Base-by-base conservation (phyloP, 2,888 invertebrate genomes). In the Heliconius charithonia region DNA sequence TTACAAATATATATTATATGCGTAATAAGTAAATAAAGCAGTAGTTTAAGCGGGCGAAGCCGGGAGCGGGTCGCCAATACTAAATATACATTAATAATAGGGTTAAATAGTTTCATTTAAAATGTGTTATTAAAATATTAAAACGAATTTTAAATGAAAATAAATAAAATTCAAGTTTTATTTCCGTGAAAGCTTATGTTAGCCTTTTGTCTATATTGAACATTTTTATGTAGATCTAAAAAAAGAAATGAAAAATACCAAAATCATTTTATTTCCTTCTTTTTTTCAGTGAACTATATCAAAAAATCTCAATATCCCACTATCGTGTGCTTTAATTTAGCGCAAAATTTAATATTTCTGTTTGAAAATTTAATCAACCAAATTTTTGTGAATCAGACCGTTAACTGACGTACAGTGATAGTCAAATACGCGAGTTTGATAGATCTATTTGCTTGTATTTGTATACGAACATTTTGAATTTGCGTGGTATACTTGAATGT, bases 321-420 rank as follows among this genome's bases (percentile, higher is more conserved):
- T 4, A 25, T 32, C 22, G 59, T 16, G 16, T 59, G 72, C 32
- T 73, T 62, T 73, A 59, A 73, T 62, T 73, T 73, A 45, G 41
- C 62, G 25, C 37, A 63, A 71, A 62, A 73, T 63, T 74, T 63
- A 45, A 63, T 63, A 74, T 74, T 63, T 25, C 37, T 45, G 27
- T 63, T 65, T 74, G 41, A 65, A 74, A 74, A 74, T 74, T 65
- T 45, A 65, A 63, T 74, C 65, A 74, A 74, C 27, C 65, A 74
- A 65, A 65, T 74, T 63, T 74, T 74, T 74, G 74, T 74, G 62
- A 62, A 74, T 29, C 74, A 19, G 27, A 41, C 63, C 63, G 63
- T 63, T 22, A 74, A 63, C 37, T 41, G 74, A 41, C 37, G 63
- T 62, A 22, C 63, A 63, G 62, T 63, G 74, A 74, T 74, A 37